Evolutionary conservation across 2,113 vertebrate species (phyloP).

Genomic region (Harpagus bidentatus): DNA sequence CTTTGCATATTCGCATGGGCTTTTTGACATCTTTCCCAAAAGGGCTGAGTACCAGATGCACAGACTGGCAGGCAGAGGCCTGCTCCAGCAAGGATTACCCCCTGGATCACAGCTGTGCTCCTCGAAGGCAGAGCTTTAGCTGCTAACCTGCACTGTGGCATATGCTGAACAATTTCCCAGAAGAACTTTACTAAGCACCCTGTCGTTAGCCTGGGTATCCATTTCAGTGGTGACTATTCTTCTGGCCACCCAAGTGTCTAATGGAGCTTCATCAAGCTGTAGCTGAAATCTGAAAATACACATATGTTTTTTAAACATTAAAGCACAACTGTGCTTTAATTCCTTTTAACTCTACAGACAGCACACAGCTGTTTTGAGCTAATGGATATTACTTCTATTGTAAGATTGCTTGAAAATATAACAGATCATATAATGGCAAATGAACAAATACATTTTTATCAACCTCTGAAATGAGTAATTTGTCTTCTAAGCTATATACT

Average conservation of each 20-base stretch:
- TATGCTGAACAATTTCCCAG: not conserved
- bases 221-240: not conserved
- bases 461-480: conserved; percentile 63
- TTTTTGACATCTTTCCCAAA: not conserved
- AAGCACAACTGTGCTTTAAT: not conserved
- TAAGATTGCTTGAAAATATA: conserved; percentile 45
- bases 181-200: not conserved
- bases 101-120: not conserved
- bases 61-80: not conserved
- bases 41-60: not conserved
- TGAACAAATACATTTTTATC: conserved; percentile 71
- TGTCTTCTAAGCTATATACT: conserved; percentile 52
- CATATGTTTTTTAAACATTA: not conserved
- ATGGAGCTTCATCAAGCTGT: not conserved
- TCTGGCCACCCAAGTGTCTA: conserved; percentile 25
- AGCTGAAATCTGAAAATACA: not conserved
- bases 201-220: not conserved
- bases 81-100: not conserved
- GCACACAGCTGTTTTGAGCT: conserved; percentile 15
- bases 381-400: conserved; percentile 30
- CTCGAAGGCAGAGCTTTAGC: not conserved
- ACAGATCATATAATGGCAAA: conserved; percentile 59
- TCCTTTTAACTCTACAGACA: conserved; percentile 39
- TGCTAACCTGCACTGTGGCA: not conserved
- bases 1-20: not conserved